Base-by-base conservation (phyloP, 2,113 vertebrate species). In the Psilopsiagon aymara region DNA sequence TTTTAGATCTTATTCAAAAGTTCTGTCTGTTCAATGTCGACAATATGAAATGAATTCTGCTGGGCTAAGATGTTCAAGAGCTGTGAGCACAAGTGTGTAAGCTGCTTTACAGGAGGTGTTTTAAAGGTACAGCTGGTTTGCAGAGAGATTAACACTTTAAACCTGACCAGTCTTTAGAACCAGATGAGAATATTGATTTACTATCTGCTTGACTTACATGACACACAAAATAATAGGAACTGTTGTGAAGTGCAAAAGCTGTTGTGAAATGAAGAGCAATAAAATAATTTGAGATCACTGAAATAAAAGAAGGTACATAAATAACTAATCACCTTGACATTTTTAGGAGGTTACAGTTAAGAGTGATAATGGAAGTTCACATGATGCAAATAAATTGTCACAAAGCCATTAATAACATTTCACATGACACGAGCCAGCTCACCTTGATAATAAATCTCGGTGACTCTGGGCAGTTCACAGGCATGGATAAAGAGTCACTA, bases 1-100 rank as follows among this genome's bases (percentile, higher is more conserved):
- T 86, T 92, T 89, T 89, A 93, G 82, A 63, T 51, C n/a, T 63
- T 70, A 51, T 52, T 95, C 91, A 90, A 70, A 47, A 88, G 49
- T 68, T 85, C 68, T 62, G 68, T 43, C 57, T 89, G 29, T 70
- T 90, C 83, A 64, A 17, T 62, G 57, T 86, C 68, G 94, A 79
- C 43, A 86, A 27, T 44, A 71, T 43, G 59, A 90, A 94, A 95
- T 78, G 52, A 90, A 82, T 92, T 93, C 49, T 81, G 66, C 86
- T 84, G 64, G 76, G 75, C 68, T 79, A 74, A 82, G 75, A 68
- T 82, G 77, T 57, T 87, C 90, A 37, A 64, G 78, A 59, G 43
- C 57, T 86, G n/a, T 53, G 49, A 81, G 73, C 31, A 35, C 17
- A 74, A 59, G 37, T 47, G n/a, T 4, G 15, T 71, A 90, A 81